Conservation (phyloP, 1,140 invertebrate species). For the Aphidius ervi region DNA sequence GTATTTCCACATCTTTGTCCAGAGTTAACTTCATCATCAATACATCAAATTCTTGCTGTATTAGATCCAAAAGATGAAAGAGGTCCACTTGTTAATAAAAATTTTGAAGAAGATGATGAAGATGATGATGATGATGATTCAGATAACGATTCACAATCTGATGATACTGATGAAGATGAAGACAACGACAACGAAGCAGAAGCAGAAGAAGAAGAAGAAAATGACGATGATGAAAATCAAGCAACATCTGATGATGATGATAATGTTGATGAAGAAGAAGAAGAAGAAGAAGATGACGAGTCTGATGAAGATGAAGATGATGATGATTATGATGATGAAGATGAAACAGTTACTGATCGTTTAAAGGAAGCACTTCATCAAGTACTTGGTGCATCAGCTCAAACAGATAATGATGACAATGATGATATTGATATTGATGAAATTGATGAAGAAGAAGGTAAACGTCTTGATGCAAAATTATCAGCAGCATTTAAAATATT, state of each 20-base stretch:
- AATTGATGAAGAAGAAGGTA: slow-evolving; percentile 71
- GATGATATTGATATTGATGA: slow-evolving; percentile 74
- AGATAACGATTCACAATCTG: slow-evolving; percentile 38
- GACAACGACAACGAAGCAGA: slow-evolving; percentile 32
- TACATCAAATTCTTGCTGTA: slow-evolving; percentile 71
- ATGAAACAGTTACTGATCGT: slow-evolving; percentile 63
- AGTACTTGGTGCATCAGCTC: slow-evolving; percentile 57
- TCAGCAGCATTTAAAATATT: slow-evolving; percentile 67
- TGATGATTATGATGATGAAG: slow-evolving; percentile 44
- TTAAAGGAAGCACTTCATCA: slow-evolving; percentile 62
- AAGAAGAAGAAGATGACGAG: slow-evolving; percentile 28
- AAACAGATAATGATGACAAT: slow-evolving; percentile 62
- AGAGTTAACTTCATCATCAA: slow-evolving; percentile 61
- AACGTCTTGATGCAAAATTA: slow-evolving; percentile 65
- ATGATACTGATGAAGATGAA: slow-evolving; percentile 47
- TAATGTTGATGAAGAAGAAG: slow-evolving; percentile 30
- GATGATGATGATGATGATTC: slow-evolving; percentile 46
- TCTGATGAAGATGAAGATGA: slow-evolving; percentile 52
- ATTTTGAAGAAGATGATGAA: slow-evolving; percentile 36
- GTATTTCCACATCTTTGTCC: slow-evolving; percentile 71
- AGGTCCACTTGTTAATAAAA: slow-evolving; percentile 53
- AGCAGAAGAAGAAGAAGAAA: slow-evolving; percentile 39
- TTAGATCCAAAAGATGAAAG: slow-evolving; percentile 63
- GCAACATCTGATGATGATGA: slow-evolving; percentile 43
- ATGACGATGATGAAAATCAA: slow-evolving; percentile 23